These are phyloP conservation scores for Glyptemys insculpta DNA, from an alignment of 2,797 vertebrate species.

Conservation along the genomic window DNA sequence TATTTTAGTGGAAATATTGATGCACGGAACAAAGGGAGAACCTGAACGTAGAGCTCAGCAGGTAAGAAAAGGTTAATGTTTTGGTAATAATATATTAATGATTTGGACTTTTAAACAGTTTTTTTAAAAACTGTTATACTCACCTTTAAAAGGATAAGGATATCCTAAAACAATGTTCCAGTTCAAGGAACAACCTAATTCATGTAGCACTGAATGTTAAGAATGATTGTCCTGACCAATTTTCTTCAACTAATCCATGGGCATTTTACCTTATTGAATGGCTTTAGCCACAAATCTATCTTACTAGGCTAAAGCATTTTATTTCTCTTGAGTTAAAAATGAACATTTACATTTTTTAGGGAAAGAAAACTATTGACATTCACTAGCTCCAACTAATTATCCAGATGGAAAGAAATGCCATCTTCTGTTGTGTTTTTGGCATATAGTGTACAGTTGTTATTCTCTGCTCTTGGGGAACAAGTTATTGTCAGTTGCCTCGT, in stretches of 20 bases:
- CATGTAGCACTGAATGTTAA: not conserved
- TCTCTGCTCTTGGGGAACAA: not conserved
- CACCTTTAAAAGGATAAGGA: not conserved
- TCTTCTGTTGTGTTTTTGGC: not conserved
- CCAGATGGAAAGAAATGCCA: not conserved
- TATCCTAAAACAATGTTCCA: not conserved
- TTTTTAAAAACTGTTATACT: not conserved
- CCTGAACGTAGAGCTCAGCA: not conserved
- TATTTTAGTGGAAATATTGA: not conserved
- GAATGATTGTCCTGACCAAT: not conserved
- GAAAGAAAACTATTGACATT: not conserved
- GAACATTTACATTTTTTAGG: not conserved
- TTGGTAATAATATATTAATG: not conserved
- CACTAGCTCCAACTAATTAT: not conserved
- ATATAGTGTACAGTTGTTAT: not conserved
- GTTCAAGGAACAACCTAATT: not conserved
- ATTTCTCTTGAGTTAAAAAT: not conserved
- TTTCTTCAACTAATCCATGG: not conserved
- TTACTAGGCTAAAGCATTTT: not conserved
- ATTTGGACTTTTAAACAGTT: not conserved
- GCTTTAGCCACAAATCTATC: not conserved
- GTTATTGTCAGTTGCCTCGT: not conserved
- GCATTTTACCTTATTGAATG: not conserved
- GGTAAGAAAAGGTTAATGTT: not conserved
- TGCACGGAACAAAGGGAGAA: not conserved